Percentiles rank a stretch among this genome's conserved stretches.
Evolutionary conservation across 2,797 vertebrate species (phyloP).

Genomic region (Hoplostethus atlanticus): DNA sequence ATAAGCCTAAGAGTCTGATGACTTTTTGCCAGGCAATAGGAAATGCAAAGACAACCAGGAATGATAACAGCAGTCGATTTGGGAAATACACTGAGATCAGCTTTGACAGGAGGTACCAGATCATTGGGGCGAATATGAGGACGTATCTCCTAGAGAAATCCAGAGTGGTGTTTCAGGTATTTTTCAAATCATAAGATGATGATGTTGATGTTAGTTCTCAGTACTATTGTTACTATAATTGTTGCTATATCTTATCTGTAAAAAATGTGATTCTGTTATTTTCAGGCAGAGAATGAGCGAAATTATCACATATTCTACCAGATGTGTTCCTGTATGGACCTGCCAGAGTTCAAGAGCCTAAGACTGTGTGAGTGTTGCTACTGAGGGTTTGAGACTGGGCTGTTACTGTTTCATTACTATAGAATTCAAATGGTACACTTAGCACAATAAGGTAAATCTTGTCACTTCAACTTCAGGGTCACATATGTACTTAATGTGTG

Average conservation of each 20-base stretch:
- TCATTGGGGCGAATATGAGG: constrained; percentile 98
- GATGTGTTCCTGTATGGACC: constrained; percentile 92
- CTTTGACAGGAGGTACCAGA: constrained; percentile 91
- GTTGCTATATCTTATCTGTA: neutral
- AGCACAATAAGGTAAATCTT: neutral
- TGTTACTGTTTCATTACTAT: constrained; percentile 9
- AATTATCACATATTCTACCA: constrained; percentile 99
- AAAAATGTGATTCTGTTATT: constrained; percentile 3
- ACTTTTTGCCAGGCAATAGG: constrained; percentile 90
- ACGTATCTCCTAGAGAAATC: constrained; percentile 98
- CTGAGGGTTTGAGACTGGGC: neutral
- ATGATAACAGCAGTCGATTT: constrained; percentile 99
- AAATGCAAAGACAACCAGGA: constrained; percentile 98
- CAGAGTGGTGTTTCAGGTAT: constrained; percentile 96
- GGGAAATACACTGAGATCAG: constrained; percentile 99
- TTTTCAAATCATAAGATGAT: neutral
- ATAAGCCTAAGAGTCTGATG: neutral
- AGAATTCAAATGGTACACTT: neutral
- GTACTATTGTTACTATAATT: neutral
- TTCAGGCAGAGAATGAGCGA: constrained; percentile 95
- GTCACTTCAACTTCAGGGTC: neutral
- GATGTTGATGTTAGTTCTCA: neutral
- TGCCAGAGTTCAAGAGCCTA: constrained; percentile 90
- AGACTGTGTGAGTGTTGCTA: constrained; percentile 87
- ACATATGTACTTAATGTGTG: neutral